Conservation (phyloP, 2,888 invertebrate genomes). For the Conistra vaccinii region DNA sequence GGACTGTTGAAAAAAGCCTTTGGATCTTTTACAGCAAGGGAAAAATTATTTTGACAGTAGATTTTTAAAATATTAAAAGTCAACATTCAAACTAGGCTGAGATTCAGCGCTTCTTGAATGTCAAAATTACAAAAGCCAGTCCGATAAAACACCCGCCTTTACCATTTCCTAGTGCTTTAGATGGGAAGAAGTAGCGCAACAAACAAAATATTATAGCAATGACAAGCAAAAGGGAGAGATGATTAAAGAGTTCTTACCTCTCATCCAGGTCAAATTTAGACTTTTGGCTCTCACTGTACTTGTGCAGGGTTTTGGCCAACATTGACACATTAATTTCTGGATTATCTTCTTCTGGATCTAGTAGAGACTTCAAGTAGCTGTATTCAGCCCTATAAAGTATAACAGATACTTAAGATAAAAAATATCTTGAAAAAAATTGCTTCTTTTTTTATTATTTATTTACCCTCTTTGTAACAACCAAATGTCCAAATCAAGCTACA, state of each 20-base stretch:
- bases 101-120: too few species aligned
- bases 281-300: slow-evolving; percentile 84
- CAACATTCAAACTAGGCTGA: too few species aligned
- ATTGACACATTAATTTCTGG: slow-evolving; percentile 83
- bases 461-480: slow-evolving; percentile 19
- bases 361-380: slow-evolving; percentile 80
- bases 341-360: slow-evolving; percentile 84
- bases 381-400: slow-evolving; percentile 79
- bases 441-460: background rate
- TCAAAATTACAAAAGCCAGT: too few species aligned
- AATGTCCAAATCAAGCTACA: background rate
- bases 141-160: too few species aligned
- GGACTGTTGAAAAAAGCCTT: too few species aligned
- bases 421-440: background rate
- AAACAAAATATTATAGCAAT: background rate
- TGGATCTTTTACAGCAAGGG: too few species aligned
- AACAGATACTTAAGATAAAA: background rate
- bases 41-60: too few species aligned
- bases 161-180: too few species aligned
- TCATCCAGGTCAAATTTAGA: slow-evolving; percentile 85
- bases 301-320: slow-evolving; percentile 81
- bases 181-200: too few species aligned
- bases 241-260: slow-evolving; percentile 73
- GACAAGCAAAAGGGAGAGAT: background rate
- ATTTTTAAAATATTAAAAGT: too few species aligned